Evolutionary conservation across 30 jellyfish, hydroid and myxozoan genomes (phyloP).

Genomic region (Aurelia aurita): DNA sequence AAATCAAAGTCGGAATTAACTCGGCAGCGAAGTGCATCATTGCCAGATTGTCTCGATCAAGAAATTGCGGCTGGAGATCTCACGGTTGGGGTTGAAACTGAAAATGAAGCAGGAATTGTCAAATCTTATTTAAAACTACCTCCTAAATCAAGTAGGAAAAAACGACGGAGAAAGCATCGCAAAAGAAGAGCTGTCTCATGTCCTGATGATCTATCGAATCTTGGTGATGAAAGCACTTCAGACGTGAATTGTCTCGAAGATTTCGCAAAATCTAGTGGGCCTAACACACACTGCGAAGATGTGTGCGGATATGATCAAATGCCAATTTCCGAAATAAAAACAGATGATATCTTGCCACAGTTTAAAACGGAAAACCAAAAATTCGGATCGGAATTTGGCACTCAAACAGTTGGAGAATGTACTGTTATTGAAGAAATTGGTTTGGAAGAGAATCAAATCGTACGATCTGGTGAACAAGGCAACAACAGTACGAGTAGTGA

Average conservation of each 20-base stretch:
- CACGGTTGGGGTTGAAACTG: not conserved
- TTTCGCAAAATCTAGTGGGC: constrained; percentile 4
- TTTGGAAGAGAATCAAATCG: not conserved
- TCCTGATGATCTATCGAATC: constrained; percentile 32
- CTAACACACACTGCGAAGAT: not conserved
- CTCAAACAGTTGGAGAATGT: no score
- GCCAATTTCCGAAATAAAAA: not conserved
- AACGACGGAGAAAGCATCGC: constrained; percentile 17
- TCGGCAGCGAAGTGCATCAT: constrained; percentile 64
- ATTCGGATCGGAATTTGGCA: constrained; percentile 15
- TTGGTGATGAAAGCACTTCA: not conserved
- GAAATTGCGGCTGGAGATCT: not conserved
- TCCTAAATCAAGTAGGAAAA: constrained; percentile 35
- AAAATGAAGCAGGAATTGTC: not conserved
- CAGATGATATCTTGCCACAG: constrained; percentile 24
- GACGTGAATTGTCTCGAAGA: no score
- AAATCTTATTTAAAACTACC: constrained; percentile 35
- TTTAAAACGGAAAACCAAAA: constrained; percentile 57
- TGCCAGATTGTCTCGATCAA: constrained; percentile 46
- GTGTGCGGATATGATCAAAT: not conserved
- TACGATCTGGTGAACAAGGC: constrained; percentile 18
- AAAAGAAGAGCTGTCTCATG: constrained; percentile 38
- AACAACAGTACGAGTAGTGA: not conserved
- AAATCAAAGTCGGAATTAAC: not conserved
- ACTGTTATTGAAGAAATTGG: no score